Base-by-base conservation (phyloP, 1,140 invertebrate species). In the Meloidogyne exigua region DNA sequence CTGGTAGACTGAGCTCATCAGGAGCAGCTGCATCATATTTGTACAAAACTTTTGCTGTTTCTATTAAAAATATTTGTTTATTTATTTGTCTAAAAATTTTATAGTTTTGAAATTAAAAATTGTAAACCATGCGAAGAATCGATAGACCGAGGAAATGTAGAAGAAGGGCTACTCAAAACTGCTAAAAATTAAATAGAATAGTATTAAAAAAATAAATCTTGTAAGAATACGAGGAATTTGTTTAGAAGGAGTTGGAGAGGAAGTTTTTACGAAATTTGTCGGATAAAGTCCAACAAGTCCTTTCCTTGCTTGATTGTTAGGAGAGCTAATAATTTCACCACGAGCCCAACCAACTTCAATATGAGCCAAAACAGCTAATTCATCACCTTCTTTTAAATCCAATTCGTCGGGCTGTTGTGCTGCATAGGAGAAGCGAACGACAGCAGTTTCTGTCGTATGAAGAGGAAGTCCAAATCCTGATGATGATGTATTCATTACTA, bases 341-440 rank as follows among this genome's bases (percentile, higher is more conserved):
- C 89, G 88, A 83, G 88, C 89, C 89, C 89, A 90, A 13, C 89
- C 89, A 65, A 88, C 89, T 68, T 89, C 88, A 26, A 85, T 73
- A 79, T 93, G 39, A 91, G 92, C 44, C 23, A 98, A 88, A 74
- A 98, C 90, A 10, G 91, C 93, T 77, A 99, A 92, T 21, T 96
- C 90, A 84, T 98, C 94, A 39, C 94, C 95, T 88, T 95, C 93
- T 76, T 90, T 91, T 39, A 99, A 88, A 2, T 92, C 92, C 75
- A 99, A 88, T 89, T 98, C 96, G 89, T 98, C 96, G 21, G 94
- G 93, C 87, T 98, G 96, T 79, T 92, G 91, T 13, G 95, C 93
- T 69, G 91, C 90, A 88, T 98, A 98, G 5, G 94, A 92, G 89
- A 92, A 98, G 73, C 95, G 89, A 23, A 94, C 95, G 85, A 92